Evolutionary conservation across 2,113 vertebrate genomes (phyloP).

Genomic region (Orcinus orca): DNA sequence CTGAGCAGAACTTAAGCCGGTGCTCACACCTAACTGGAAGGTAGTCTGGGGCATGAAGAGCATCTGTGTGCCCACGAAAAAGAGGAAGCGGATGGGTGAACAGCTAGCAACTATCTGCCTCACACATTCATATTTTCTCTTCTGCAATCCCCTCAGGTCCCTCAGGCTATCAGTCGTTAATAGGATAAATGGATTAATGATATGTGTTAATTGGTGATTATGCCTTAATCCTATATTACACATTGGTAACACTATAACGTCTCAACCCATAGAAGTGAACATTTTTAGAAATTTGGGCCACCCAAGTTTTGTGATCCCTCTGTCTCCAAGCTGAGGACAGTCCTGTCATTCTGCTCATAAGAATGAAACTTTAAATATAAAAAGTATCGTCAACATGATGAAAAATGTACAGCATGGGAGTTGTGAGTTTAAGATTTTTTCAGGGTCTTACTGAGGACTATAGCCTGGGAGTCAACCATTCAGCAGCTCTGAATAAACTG

Average conservation of each 20-base stretch:
- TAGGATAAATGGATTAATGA: neutral
- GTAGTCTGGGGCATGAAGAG: neutral
- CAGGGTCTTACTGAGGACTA: neutral
- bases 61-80: neutral
- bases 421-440: neutral
- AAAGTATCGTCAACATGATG: neutral
- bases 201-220: neutral
- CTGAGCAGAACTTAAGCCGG: neutral
- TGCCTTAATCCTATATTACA: constrained; percentile 8
- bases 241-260: neutral
- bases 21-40: neutral
- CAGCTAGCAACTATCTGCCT: neutral
- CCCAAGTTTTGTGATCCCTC: neutral
- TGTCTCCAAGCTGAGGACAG: neutral
- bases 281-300: neutral
- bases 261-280: neutral
- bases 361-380: neutral
- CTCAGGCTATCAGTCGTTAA: neutral
- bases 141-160: neutral
- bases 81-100: neutral
- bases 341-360: neutral
- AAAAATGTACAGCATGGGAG: neutral
- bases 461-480: neutral
- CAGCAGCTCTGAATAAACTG: neutral
- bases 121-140: neutral